Percentiles rank a stretch among this genome's conserved stretches.
Evolutionary conservation across 2,888 invertebrate species (phyloP).

Genomic region (Scaeva pyrastri): DNA sequence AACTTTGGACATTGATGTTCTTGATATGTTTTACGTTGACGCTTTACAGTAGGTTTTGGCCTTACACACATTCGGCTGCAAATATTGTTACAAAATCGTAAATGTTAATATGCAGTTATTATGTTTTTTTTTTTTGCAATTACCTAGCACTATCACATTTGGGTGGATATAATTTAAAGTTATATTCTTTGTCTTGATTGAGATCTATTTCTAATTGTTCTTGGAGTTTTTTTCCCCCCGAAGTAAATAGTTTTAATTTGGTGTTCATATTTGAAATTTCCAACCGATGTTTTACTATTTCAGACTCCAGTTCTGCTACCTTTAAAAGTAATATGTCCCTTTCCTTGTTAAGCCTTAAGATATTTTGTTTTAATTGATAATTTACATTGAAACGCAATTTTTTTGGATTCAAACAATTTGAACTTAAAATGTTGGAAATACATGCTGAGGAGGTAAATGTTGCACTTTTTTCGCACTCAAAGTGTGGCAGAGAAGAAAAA

Average conservation of each 20-base stretch:
- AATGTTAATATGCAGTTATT: not conserved
- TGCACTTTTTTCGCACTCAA: slow-evolving; percentile 80
- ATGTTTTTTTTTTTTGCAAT: slow-evolving; percentile 48
- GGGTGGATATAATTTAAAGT: slow-evolving; percentile 84
- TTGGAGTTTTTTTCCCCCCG: slow-evolving; percentile 86
- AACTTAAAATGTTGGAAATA: slow-evolving; percentile 61
- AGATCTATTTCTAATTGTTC: slow-evolving; percentile 86
- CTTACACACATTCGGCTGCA: slow-evolving; percentile 52
- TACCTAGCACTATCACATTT: slow-evolving; percentile 83
- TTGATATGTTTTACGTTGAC: slow-evolving; percentile 14
- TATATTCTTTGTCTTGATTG: slow-evolving; percentile 86
- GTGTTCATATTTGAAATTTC: slow-evolving; percentile 88
- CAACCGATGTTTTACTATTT: slow-evolving; percentile 88
- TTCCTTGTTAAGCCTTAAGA: slow-evolving; percentile 88
- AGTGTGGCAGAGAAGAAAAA: slow-evolving; percentile 87
- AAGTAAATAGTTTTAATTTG: slow-evolving; percentile 86
- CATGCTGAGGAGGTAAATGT: slow-evolving; percentile 65
- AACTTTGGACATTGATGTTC: not conserved
- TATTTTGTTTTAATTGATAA: slow-evolving; percentile 85
- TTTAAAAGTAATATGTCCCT: slow-evolving; percentile 90
- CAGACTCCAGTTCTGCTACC: slow-evolving; percentile 91
- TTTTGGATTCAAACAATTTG: slow-evolving; percentile 80
- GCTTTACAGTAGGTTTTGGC: slow-evolving; percentile 25
- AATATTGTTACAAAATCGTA: not conserved
- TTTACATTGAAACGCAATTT: slow-evolving; percentile 82